Base-by-base conservation (phyloP, 2,888 invertebrate genomes). In the Pediacus dermestoides region DNA sequence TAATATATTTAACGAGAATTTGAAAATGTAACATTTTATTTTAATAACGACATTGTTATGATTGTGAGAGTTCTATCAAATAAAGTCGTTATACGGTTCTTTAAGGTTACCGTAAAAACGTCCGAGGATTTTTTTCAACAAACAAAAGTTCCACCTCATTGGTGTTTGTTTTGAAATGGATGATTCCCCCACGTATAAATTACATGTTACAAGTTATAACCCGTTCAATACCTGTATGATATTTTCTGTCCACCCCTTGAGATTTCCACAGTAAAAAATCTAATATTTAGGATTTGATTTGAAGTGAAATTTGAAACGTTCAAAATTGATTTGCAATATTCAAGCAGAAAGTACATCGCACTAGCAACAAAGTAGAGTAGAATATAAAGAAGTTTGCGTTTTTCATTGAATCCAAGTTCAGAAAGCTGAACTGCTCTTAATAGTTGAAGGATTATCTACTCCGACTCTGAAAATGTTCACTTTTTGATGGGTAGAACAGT, bases 401-500 rank as follows among this genome's bases (percentile, higher is more conserved):
- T 23, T 23, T 23, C 18, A 9, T 23, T 23, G 10, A 9, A 9
- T 23, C 23, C 3, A 33, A 39, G 16, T 33, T 33, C 26, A 26
- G 41, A 30, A 33, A 45, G 31, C 28, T 28, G 28, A 28, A 14
- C 28, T 12, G 12, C 28, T 28, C 28, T 28, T 28, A 28, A 52
- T 54, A 52, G 52, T 15, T 48, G 46, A 48, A 51, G 54, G 50
- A 54, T 54, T 54, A 54, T 54, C 50, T 50, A n/a, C 42, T 33
- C 31, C 44, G 50, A 39, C 48, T 46, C 46, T 44, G 48, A 47
- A 49, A 50, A 52, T 51, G 53, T 48, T 50, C 52, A 43, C 54
- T 57, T 57, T 55, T 54, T 54, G 57, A 55, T 57, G 49, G 53
- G 35, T 41, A 43, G 47, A 41, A 37, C 41, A 39, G 41, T 30